Conservation (phyloP, 2,888 invertebrate genomes). For the Villa cingulata region DNA sequence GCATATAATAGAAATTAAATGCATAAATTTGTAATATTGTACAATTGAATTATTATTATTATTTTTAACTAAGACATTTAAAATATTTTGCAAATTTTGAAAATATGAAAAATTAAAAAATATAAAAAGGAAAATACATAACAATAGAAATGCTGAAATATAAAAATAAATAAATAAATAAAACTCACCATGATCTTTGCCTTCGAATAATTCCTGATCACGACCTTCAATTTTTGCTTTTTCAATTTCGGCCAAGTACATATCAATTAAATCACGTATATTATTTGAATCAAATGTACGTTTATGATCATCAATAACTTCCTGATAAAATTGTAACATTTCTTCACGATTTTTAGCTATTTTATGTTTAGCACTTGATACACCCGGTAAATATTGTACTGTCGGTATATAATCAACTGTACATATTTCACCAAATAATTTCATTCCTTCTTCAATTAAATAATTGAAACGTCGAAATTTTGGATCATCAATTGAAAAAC, state of each 20-base stretch:
- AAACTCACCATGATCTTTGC: conserved; percentile 68
- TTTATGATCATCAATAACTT: conserved; percentile 69
- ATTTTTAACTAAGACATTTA: too few relatives aligned
- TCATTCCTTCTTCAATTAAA: conserved; percentile 85
- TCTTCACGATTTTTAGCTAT: conserved; percentile 60
- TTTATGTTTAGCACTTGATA: conserved; percentile 47
- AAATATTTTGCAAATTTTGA: not conserved
- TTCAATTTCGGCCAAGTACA: conserved; percentile 72
- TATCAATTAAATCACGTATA: conserved; percentile 72
- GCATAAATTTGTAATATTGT: too few relatives aligned
- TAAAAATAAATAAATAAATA: not conserved
- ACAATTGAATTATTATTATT: not conserved
- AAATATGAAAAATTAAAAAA: not conserved
- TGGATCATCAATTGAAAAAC: conserved; percentile 64
- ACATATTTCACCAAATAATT: conserved; percentile 68
- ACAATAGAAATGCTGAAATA: not conserved
- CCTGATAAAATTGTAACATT: conserved; percentile 73
- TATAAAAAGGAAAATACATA: not conserved
- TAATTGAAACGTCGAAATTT: conserved; percentile 67
- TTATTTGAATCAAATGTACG: conserved; percentile 59
- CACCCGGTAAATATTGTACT: conserved; percentile 51
- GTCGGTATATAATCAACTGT: conserved; percentile 74
- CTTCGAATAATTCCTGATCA: conserved; percentile 62
- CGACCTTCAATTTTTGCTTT: conserved; percentile 66
- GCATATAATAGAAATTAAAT: too few relatives aligned